Evolutionary conservation across 2,888 invertebrate genomes (phyloP).

Genomic region (Molanna angustata): DNA sequence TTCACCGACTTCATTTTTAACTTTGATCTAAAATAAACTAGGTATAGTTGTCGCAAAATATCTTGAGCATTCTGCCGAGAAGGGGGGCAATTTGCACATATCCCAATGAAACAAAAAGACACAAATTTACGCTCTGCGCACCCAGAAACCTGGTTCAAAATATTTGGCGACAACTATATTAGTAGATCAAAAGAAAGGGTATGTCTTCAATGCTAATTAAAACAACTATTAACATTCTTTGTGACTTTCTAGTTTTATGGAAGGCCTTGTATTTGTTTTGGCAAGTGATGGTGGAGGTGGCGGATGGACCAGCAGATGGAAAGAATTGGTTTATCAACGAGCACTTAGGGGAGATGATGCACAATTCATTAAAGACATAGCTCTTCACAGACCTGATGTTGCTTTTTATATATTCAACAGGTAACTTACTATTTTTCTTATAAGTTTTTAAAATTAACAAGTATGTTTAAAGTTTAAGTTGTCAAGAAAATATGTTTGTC

Average conservation of each 20-base stretch:
- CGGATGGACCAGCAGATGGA: constrained; percentile 52
- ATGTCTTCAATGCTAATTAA: background rate
- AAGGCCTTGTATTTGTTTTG: constrained; percentile 46
- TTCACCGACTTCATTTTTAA: too few species aligned
- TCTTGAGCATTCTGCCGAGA: too few species aligned
- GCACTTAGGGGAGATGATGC: constrained; percentile 45
- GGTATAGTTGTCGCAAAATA: too few species aligned
- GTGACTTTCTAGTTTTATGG: constrained; percentile 40
- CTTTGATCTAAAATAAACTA: too few species aligned
- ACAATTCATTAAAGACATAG: constrained; percentile 50
- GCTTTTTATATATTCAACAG: constrained; percentile 46
- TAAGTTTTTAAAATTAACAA: background rate
- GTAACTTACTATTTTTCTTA: constrained; percentile 30
- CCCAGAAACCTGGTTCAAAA: too few species aligned
- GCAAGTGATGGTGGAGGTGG: constrained; percentile 41
- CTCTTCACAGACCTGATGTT: constrained; percentile 47
- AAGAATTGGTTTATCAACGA: constrained; percentile 49
- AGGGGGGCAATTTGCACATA: too few species aligned
- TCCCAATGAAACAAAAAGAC: too few species aligned
- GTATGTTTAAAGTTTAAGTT: background rate
- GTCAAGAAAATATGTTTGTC: background rate
- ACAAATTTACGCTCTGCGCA: too few species aligned
- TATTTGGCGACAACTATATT: too few species aligned
- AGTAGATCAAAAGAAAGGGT: too few species aligned
- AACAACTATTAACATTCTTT: background rate